A percentile compares a stretch with the other conserved stretches of the same genome.
phyloP scores from a whole-genome alignment of 53 echinoderm and acorn worm genomes.

The Temnopleurus reevesii region DNA sequence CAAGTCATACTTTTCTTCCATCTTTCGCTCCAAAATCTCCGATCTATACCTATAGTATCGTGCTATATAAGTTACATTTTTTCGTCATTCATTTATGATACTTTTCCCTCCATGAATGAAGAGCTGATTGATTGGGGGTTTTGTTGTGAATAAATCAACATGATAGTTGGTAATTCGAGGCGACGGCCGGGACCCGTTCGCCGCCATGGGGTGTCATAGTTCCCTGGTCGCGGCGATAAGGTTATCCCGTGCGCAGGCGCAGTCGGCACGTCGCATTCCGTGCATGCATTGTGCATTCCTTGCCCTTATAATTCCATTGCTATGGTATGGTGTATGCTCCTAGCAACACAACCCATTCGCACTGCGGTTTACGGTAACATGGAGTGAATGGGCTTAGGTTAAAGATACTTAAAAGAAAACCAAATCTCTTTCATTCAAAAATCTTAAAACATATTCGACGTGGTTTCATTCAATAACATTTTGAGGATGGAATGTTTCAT shows the following conservation, averaged over 20 bases:
- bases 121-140: not conserved
- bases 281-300: slow-evolving; percentile 46
- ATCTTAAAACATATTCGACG: no score
- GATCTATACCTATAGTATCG: not conserved
- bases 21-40: not conserved
- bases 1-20: not conserved
- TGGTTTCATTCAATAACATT: no score
- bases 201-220: not conserved
- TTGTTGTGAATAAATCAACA: slow-evolving; percentile 10
- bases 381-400: no score
- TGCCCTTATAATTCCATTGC: slow-evolving; percentile 55
- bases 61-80: not conserved
- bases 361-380: no score
- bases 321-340: not conserved
- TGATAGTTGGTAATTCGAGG: slow-evolving; percentile 23
- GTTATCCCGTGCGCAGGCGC: slow-evolving; percentile 40
- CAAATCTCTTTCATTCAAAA: no score
- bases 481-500: no score
- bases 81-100: not conserved
- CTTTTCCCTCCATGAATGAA: not conserved
- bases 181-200: not conserved
- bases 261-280: slow-evolving; percentile 29
- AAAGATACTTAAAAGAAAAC: no score
- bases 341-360: not conserved
- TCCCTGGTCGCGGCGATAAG: not conserved